These are phyloP conservation scores for Alca torda DNA, from an alignment of 2,797 vertebrate species.

Conservation along the genomic window DNA sequence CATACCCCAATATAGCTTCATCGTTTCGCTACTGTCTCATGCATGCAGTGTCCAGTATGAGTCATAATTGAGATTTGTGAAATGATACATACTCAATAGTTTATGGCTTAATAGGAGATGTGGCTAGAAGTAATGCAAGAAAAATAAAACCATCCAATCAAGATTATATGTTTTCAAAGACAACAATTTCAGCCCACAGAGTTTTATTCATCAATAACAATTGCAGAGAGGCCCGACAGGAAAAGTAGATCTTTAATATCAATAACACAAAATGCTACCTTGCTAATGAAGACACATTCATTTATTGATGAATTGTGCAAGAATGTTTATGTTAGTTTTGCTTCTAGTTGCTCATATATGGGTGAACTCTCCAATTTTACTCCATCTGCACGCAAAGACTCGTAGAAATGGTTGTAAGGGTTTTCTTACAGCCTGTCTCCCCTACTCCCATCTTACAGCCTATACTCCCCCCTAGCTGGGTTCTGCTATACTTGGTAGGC, in stretches of 20 bases:
- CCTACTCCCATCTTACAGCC: background rate
- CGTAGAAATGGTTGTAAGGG: background rate
- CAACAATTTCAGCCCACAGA: conserved; percentile 18
- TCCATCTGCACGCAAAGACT: background rate
- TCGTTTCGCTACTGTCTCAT: conserved; percentile 49
- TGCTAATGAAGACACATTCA: conserved; percentile 73
- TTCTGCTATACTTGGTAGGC: background rate
- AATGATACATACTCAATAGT: conserved; percentile 51
- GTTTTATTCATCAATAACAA: conserved; percentile 73
- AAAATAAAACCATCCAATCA: conserved; percentile 70
- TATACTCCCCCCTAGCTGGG: background rate
- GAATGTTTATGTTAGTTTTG: conserved; percentile 60
- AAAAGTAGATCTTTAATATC: conserved; percentile 73
- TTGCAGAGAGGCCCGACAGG: conserved; percentile 54
- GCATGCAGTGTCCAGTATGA: conserved; percentile 58
- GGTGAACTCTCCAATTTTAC: conserved; percentile 45
- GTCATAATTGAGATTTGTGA: conserved; percentile 44
- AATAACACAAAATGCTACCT: conserved; percentile 70
- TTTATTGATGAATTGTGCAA: conserved; percentile 71
- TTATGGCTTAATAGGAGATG: conserved; percentile 69
- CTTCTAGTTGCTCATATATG: conserved; percentile 39
- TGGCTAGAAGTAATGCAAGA: conserved; percentile 56
- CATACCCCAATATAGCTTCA: conserved; percentile 47
- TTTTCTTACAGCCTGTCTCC: background rate
- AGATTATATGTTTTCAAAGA: conserved; percentile 40